Evolutionary conservation across 2,888 invertebrate species (phyloP).

Genomic region (Dromius quadrimaculatus): DNA sequence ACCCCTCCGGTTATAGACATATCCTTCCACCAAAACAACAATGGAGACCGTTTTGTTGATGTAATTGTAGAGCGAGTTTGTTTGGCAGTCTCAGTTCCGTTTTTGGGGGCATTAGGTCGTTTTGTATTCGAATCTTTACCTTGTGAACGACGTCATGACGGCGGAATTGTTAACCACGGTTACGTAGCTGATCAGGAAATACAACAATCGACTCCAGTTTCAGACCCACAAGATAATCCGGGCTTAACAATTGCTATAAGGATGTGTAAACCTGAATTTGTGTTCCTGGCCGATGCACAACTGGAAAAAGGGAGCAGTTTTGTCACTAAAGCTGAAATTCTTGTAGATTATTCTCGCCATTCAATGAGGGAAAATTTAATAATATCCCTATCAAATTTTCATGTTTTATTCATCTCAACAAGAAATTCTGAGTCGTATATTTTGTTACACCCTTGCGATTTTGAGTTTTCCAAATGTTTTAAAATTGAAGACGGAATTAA

Average conservation of each 20-base stretch:
- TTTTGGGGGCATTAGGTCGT: slow-evolving; percentile 69
- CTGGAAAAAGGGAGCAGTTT: slow-evolving; percentile 70
- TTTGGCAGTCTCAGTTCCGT: slow-evolving; percentile 80
- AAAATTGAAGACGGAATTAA: slow-evolving; percentile 76
- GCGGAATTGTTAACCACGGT: slow-evolving; percentile 79
- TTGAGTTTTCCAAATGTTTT: slow-evolving; percentile 76
- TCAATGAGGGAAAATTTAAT: slow-evolving; percentile 75
- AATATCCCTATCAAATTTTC: slow-evolving; percentile 72
- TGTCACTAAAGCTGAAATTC: slow-evolving; percentile 77
- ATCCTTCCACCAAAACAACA: slow-evolving; percentile 73
- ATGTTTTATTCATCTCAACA: slow-evolving; percentile 65
- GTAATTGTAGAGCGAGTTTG: slow-evolving; percentile 80
- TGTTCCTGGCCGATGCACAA: slow-evolving; percentile 75
- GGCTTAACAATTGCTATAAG: slow-evolving; percentile 79
- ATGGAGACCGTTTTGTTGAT: slow-evolving; percentile 75
- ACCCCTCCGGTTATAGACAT: slow-evolving; percentile 81
- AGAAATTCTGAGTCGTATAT: slow-evolving; percentile 68
- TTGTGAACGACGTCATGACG: slow-evolving; percentile 71
- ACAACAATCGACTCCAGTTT: not conserved
- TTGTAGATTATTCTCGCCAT: slow-evolving; percentile 78
- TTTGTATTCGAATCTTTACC: slow-evolving; percentile 65
- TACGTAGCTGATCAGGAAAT: slow-evolving; percentile 72
- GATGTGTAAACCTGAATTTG: slow-evolving; percentile 82
- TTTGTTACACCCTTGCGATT: slow-evolving; percentile 77
- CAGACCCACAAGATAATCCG: slow-evolving; percentile 63